Evolutionary conservation across 1,140 invertebrate species (phyloP).

Genomic region (Panagrolaimus sp.): DNA sequence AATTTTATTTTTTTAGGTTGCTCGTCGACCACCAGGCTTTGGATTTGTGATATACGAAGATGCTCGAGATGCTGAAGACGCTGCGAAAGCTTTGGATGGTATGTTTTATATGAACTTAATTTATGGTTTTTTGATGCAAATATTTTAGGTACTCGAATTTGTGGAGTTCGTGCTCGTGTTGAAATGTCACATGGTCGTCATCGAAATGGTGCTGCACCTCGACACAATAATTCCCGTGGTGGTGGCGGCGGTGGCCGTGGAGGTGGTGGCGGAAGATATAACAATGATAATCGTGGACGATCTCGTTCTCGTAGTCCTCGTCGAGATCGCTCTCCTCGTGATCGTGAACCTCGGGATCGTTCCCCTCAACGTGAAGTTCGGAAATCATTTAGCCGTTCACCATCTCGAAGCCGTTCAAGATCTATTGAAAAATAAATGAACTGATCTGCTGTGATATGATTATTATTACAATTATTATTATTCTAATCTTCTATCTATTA

Average conservation of each 20-base stretch:
- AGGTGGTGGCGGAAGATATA: background rate
- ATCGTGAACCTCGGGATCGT: background rate
- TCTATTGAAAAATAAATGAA: too few relatives aligned
- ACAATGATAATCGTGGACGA: background rate
- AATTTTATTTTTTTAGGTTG: constrained; percentile 63
- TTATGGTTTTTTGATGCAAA: background rate
- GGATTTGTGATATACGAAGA: constrained; percentile 95
- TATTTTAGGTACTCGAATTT: constrained; percentile 25
- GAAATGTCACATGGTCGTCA: constrained; percentile 35
- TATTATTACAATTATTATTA: too few relatives aligned
- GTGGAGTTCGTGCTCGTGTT: constrained; percentile 45
- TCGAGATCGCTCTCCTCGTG: background rate
- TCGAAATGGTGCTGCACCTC: background rate
- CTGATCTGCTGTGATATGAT: too few relatives aligned
- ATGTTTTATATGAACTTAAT: constrained; percentile 24
- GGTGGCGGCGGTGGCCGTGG: background rate
- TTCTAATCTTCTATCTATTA: too few relatives aligned
- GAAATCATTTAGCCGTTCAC: background rate
- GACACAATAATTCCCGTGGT: background rate
- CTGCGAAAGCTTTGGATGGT: constrained; percentile 83
- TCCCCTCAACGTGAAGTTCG: background rate
- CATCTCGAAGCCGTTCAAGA: background rate
- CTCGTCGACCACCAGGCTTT: constrained; percentile 83
- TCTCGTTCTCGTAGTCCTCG: background rate
- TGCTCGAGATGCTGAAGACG: constrained; percentile 83